Evolutionary conservation across 2,888 invertebrate species (phyloP).

Genomic region (Nomada goodeniana): DNA sequence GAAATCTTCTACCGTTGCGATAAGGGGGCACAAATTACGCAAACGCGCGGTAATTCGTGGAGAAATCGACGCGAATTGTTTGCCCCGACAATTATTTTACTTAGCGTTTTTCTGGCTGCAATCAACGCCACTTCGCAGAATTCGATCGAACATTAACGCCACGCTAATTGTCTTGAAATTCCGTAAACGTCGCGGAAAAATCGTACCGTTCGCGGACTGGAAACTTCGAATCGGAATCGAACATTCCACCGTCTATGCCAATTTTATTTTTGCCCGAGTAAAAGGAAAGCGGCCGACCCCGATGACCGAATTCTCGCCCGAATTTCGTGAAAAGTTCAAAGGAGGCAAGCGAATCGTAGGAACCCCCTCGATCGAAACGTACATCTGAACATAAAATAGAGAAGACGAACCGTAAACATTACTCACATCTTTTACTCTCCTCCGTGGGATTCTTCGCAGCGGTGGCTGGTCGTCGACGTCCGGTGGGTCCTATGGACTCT

Average conservation of each 20-base stretch:
- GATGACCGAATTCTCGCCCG: background rate
- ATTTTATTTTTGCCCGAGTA: no score
- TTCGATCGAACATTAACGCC: background rate
- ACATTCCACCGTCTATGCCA: no score
- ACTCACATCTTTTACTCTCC: slow-evolving; percentile 70
- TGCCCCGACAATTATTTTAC: slow-evolving; percentile 51
- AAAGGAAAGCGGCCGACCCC: background rate
- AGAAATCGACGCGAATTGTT: slow-evolving; percentile 68
- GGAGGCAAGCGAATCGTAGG: background rate
- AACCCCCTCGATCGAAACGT: background rate
- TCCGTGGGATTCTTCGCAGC: slow-evolving; percentile 39
- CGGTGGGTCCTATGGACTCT: slow-evolving; percentile 18
- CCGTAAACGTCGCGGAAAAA: no score
- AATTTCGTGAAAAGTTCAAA: background rate
- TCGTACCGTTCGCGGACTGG: no score
- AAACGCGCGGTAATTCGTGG: slow-evolving; percentile 62
- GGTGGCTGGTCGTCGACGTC: slow-evolving; percentile 37
- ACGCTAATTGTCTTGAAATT: no score
- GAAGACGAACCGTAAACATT: slow-evolving; percentile 11
- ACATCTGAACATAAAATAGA: no score
- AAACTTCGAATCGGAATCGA: background rate
- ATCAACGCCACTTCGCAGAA: slow-evolving; percentile 29
- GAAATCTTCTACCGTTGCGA: slow-evolving; percentile 31
- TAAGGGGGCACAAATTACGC: slow-evolving; percentile 60
- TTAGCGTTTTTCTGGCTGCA: slow-evolving; percentile 44